Evolutionary conservation across 2,888 invertebrate species (phyloP).

Genomic region (Syrphus vitripennis): DNA sequence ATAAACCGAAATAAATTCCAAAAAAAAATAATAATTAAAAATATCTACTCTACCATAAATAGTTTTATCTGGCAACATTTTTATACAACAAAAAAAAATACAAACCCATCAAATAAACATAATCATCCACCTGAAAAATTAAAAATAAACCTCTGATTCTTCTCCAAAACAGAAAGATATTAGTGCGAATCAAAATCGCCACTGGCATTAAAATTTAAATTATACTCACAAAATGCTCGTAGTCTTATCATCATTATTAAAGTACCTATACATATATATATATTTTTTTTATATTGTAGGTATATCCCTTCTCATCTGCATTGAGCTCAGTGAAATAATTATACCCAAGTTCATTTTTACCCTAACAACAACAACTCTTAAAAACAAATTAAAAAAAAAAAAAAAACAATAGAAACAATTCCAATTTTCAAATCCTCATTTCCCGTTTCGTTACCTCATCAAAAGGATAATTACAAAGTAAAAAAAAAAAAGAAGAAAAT

Average conservation of each 20-base stretch:
- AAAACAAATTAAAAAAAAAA: too few relatives aligned
- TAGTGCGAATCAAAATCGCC: constrained; percentile 40
- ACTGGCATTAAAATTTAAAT: constrained; percentile 35
- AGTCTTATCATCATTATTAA: background rate
- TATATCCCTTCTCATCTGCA: background rate
- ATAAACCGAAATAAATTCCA: background rate
- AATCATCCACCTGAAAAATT: background rate
- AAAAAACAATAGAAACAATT: constrained; percentile 64
- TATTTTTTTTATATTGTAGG: background rate
- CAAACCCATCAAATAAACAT: background rate
- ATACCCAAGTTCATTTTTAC: constrained; percentile 7
- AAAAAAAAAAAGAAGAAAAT: constrained; percentile 20
- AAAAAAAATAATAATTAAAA: background rate
- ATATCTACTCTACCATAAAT: background rate
- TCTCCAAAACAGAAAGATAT: background rate
- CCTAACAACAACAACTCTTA: constrained; percentile 23
- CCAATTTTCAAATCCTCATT: constrained; percentile 71
- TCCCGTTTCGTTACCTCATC: constrained; percentile 71
- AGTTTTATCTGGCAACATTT: background rate
- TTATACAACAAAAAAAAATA: too few relatives aligned
- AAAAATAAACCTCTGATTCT: background rate
- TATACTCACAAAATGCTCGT: constrained; percentile 25
- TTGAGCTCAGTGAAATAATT: constrained; percentile 52
- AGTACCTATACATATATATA: background rate
- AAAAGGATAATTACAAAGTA: constrained; percentile 68